phyloP scores from a whole-genome alignment of 2,113 vertebrate genomes.

The Euleptes europaea region DNA sequence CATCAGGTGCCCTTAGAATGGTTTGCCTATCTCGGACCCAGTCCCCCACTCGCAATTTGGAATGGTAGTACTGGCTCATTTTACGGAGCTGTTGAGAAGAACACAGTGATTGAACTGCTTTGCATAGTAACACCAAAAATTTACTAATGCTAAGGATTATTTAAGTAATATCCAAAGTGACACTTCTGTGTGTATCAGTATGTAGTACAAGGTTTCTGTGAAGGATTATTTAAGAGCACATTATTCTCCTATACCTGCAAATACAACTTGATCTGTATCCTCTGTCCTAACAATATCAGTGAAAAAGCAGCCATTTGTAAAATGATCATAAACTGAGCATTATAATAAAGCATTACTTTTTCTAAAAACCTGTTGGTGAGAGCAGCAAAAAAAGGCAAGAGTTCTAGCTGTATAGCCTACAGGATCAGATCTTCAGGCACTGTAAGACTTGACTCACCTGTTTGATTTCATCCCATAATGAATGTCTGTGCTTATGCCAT shows the following conservation, averaged over 20 bases:
- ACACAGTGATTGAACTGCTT: no score
- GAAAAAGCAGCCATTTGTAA: background rate
- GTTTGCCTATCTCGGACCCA: no score
- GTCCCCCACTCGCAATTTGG: no score
- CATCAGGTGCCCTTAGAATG: no score
- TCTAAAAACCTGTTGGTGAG: no score
- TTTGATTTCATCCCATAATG: constrained; percentile 97
- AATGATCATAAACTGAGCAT: background rate
- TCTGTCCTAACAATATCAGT: background rate
- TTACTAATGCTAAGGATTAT: no score
- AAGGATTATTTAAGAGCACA: background rate
- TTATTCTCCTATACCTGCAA: background rate
- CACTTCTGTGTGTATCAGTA: no score
- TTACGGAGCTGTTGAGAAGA: no score
- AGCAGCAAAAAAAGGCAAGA: background rate
- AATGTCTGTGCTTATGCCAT: constrained; percentile 94
- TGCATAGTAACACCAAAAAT: no score
- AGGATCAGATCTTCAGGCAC: background rate
- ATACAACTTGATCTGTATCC: background rate
- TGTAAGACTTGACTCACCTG: constrained; percentile 78
- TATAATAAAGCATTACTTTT: background rate
- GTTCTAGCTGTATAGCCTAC: background rate
- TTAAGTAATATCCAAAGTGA: no score
- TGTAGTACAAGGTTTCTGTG: no score
- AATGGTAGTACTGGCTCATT: no score